These are phyloP conservation scores for Montipora capricornis DNA, from an alignment of 64 coral and sea anemone species.

Conservation along the genomic window DNA sequence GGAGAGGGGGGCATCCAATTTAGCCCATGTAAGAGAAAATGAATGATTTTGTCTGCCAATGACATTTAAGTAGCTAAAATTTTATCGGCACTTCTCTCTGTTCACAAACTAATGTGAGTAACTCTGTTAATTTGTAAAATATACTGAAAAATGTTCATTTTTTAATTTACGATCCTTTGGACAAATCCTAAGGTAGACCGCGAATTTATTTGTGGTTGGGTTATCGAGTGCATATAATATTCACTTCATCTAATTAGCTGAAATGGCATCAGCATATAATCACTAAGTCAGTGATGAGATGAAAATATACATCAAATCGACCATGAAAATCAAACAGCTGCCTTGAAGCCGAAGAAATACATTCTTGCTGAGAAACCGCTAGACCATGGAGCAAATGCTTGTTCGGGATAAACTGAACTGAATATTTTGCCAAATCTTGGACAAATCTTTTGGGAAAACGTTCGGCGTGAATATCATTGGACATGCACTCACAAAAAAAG, in stretches of 20 bases:
- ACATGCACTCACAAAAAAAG: too few species aligned
- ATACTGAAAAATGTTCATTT: not conserved
- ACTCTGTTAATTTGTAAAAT: constrained; percentile 18
- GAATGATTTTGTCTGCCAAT: not conserved
- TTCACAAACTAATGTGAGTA: not conserved
- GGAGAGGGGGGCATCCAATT: not conserved
- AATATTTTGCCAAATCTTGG: too few species aligned
- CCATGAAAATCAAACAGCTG: not conserved
- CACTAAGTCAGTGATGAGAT: not conserved
- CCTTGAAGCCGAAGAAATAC: too few species aligned
- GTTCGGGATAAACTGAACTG: not conserved
- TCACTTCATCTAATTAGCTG: constrained; percentile 10
- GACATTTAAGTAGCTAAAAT: not conserved
- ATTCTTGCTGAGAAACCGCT: not conserved
- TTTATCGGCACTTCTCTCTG: not conserved
- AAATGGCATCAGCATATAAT: not conserved
- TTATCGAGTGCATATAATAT: not conserved
- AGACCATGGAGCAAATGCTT: not conserved
- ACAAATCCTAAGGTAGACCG: not conserved
- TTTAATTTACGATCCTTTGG: not conserved
- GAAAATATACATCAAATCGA: not conserved
- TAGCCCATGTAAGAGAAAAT: not conserved
- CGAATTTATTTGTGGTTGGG: constrained; percentile 15
- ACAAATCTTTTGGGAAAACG: too few species aligned
- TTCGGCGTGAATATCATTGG: too few species aligned